phyloP scores from a whole-genome alignment of 1,140 invertebrate species.

The Bombus soroeensis region DNA sequence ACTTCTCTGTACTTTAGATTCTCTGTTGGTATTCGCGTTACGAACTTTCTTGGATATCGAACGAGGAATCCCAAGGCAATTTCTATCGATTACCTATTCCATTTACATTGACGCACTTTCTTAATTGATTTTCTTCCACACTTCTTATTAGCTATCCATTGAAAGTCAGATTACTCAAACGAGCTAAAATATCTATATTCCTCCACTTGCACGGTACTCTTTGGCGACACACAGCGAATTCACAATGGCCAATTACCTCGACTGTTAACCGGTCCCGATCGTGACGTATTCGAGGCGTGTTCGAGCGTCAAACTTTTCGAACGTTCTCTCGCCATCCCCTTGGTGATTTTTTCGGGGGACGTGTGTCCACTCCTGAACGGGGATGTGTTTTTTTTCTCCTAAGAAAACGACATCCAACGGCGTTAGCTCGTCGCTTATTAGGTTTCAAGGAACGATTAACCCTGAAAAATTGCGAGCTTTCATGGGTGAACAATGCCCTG shows the following conservation, averaged over 20 bases:
- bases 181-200: background rate
- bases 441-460: slow-evolving; percentile 66
- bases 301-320: background rate
- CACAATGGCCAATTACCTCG: background rate
- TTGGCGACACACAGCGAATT: background rate
- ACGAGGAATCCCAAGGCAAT: background rate
- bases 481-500: slow-evolving; percentile 69
- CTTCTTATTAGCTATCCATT: no score
- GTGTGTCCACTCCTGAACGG: background rate
- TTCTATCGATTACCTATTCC: background rate
- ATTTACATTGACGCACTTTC: slow-evolving; percentile 4
- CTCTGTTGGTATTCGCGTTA: background rate
- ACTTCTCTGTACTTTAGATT: background rate
- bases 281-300: background rate
- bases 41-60: background rate
- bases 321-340: background rate
- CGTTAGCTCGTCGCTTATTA: slow-evolving; percentile 63
- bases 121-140: background rate
- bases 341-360: background rate
- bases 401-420: slow-evolving; percentile 19
- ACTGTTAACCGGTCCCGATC: background rate
- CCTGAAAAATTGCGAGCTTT: slow-evolving; percentile 67
- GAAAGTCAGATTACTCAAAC: no score
- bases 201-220: background rate
- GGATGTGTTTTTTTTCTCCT: slow-evolving; percentile 24